Evolutionary conservation across 2,113 vertebrate species (phyloP), one percentile per base, ranked within the genome.

Genomic region (Pseudolaguvia tuberculata): DNA sequence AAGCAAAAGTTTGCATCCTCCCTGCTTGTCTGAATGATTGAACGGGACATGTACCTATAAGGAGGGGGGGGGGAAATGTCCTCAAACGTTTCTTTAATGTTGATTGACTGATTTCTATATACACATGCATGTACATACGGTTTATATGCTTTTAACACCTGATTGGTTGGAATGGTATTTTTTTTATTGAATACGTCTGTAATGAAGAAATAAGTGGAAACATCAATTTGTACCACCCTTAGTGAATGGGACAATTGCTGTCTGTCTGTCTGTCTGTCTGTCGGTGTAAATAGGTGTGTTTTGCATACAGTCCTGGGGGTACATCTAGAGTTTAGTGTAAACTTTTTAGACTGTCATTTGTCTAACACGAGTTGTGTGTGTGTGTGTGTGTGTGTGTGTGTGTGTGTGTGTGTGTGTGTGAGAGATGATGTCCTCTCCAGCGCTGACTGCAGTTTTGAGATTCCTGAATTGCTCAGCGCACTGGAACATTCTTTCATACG

Each of bases 401-500:
- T n/a, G 53, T 27, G 5, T 10, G 25, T 61, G 17, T 61, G 6
- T 35, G 27, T 39, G 29, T 39, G 29, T 62, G 5, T 0, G 13
- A 31, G n/a, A 27, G 4, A 23, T 75, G 52, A 50, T 59, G 50
- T 70, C 14, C 55, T 25, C 42, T 23, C 61, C 27, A 56, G 17
- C 15, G 21, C 65, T 52, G 55, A 69, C 66, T 70, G 66, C 56
- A 70, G 56, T 52, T 61, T 45, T 70, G 47, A 52, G 66, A 70
- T 42, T 58, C 66, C 66, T 57, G 56, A 51, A 70, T 56, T 51
- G 50, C 65, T 51, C 56, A 51, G 47, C 56, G 52, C 45, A 45
- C 29, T 52, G 67, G 66, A 70, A 62, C 75, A 69, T 51, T 59
- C 62, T 62, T 27, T 76, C 66, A 70, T 52, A 70, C 67, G 75